Percentiles rank a stretch among this genome's conserved stretches.
These are phyloP conservation scores for Cyprinodon brontotheroides DNA, from an alignment of 2,113 vertebrate genomes.

Conservation along the genomic window DNA sequence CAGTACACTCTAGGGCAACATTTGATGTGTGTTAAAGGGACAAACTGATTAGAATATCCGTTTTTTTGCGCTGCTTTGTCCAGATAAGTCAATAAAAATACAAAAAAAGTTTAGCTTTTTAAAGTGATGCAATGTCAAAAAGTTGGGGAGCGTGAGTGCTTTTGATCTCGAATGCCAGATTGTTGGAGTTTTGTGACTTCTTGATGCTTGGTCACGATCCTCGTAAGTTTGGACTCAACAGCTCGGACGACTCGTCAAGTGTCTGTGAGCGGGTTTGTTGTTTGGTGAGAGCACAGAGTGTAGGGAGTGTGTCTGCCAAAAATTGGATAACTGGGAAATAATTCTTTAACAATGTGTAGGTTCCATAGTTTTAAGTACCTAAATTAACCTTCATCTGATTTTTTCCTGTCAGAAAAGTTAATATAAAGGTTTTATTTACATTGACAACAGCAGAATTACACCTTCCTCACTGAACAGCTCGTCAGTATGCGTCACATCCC, in stretches of 20 bases:
- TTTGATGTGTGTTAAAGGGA: no score
- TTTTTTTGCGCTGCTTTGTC: neutral
- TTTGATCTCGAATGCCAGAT: neutral
- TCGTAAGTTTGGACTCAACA: neutral
- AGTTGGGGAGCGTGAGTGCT: neutral
- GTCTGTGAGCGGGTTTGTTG: neutral
- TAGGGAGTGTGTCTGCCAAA: neutral
- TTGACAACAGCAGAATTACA: neutral
- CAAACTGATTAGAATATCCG: neutral
- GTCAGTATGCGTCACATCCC: neutral
- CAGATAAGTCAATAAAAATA: neutral
- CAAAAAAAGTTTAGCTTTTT: neutral
- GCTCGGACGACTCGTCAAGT: neutral
- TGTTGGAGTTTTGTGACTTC: neutral
- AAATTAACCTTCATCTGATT: neutral
- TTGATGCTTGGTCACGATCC: neutral
- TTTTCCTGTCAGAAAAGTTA: neutral
- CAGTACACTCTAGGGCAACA: neutral
- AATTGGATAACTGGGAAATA: neutral
- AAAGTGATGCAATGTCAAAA: neutral
- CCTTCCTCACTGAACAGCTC: conserved; percentile 10
- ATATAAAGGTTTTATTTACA: neutral
- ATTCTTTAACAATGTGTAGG: neutral
- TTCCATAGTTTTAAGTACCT: no score
- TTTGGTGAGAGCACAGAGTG: neutral